Conservation (phyloP, 2,113 vertebrate species). For the Coryphaenoides rupestris region DNA sequence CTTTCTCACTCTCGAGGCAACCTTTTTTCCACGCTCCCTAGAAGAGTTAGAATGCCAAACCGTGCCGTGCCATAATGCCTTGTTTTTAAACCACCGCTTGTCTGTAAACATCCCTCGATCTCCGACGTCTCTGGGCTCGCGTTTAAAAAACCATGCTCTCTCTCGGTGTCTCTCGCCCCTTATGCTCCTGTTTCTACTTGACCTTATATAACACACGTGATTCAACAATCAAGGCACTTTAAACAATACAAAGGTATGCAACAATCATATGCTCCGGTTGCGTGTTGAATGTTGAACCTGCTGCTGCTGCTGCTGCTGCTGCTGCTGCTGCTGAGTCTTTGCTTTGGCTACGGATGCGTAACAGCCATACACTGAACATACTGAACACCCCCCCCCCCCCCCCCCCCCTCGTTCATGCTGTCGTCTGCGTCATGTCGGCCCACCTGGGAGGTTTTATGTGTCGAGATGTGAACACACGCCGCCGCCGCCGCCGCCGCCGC, state of each 20-base stretch:
- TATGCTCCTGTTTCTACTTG: too few species aligned
- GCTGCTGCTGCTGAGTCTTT: too few species aligned
- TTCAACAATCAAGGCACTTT: conserved; percentile 62
- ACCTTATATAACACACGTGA: conserved; percentile 30
- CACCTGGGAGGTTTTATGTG: conserved; percentile 18
- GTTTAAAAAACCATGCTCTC: conserved; percentile 33
- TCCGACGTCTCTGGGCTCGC: conserved; percentile 41
- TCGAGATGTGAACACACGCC: not conserved
- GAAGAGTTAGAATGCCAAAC: conserved; percentile 64
- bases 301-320: too few species aligned
- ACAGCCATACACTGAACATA: too few species aligned
- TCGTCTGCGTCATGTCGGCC: conserved; percentile 13
- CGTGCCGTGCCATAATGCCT: conserved; percentile 68
- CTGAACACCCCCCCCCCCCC: not conserved
- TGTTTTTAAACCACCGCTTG: conserved; percentile 35
- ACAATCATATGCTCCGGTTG: not conserved
- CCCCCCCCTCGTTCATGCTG: not conserved
- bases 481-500: too few species aligned
- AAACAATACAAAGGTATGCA: conserved; percentile 32
- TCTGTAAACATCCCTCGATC: conserved; percentile 26
- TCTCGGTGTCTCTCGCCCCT: too few species aligned
- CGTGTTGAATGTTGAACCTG: not conserved
- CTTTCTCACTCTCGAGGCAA: conserved; percentile 38
- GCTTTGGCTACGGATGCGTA: too few species aligned
- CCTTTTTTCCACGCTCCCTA: conserved; percentile 30